Conservation (phyloP, 1,140 invertebrate genomes). For the Melipona quadrifasciata region DNA sequence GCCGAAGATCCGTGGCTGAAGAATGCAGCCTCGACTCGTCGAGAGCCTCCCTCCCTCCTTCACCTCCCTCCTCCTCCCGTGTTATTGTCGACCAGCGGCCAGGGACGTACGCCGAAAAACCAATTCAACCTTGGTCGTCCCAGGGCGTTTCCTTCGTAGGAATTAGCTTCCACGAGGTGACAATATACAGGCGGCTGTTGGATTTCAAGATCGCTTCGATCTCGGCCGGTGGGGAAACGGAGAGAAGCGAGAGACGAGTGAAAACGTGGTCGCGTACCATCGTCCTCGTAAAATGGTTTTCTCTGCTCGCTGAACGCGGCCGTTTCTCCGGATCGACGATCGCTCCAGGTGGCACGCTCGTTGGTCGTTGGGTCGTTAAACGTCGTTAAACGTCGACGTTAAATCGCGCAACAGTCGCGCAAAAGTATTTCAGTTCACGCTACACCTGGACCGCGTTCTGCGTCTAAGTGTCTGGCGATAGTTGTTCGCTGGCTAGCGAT, state of each 20-base stretch:
- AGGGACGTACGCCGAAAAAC: slow-evolving; percentile 22
- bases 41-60: neutral
- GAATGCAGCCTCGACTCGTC: slow-evolving; percentile 41
- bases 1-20: slow-evolving; percentile 26
- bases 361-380: slow-evolving; percentile 1
- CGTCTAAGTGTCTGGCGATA: neutral
- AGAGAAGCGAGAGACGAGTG: too few species aligned
- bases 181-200: neutral
- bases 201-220: too few species aligned
- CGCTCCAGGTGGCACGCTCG: neutral
- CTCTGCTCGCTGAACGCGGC: too few species aligned
- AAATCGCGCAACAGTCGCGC: neutral
- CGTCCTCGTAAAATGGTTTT: too few species aligned
- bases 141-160: neutral
- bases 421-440: slow-evolving; percentile 12
- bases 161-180: neutral
- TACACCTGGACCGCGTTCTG: slow-evolving; percentile 10
- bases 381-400: slow-evolving; percentile 24
- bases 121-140: neutral
- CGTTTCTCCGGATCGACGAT: neutral
- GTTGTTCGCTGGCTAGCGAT: too few species aligned
- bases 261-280: too few species aligned
- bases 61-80: neutral
- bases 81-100: slow-evolving; percentile 22
- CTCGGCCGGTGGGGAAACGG: too few species aligned